Conservation (phyloP, 2,888 invertebrate species). For the Rhorus exstirpatorius region DNA sequence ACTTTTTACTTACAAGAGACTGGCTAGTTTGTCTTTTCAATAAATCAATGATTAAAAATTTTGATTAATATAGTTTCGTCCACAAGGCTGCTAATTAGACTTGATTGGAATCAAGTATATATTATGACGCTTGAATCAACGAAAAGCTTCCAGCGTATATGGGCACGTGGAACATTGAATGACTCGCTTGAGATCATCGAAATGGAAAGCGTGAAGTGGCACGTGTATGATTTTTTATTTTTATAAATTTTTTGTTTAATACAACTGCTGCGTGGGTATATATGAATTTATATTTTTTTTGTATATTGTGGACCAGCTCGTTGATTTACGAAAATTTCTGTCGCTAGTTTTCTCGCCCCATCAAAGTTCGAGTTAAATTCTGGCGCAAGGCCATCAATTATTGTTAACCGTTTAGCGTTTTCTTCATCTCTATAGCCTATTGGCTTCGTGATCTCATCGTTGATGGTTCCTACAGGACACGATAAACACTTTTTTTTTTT, state of each 20-base stretch:
- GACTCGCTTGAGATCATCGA: no score
- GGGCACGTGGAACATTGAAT: no score
- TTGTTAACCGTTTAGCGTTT: slow-evolving; percentile 48
- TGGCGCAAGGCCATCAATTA: slow-evolving; percentile 67
- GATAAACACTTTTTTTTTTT: neutral
- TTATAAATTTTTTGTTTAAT: neutral
- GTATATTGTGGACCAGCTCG: slow-evolving; percentile 21
- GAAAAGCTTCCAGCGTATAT: no score
- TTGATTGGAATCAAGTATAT: no score
- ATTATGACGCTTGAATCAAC: no score
- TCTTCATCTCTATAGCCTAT: neutral
- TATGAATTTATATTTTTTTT: slow-evolving; percentile 12
- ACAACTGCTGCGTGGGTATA: slow-evolving; percentile 12
- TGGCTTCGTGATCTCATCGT: slow-evolving; percentile 13
- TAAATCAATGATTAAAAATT: no score
- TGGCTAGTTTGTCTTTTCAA: no score
- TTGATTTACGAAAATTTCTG: slow-evolving; percentile 59
- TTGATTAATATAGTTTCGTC: no score
- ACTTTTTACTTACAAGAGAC: no score
- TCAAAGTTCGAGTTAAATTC: slow-evolving; percentile 54
- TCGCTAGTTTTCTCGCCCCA: slow-evolving; percentile 64
- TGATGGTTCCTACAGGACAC: slow-evolving; percentile 11
- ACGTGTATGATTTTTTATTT: neutral
- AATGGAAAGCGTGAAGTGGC: no score
- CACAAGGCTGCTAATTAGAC: no score